These are phyloP conservation scores for Eustalomyia histrio DNA, from an alignment of 2,888 invertebrate species.

Conservation along the genomic window DNA sequence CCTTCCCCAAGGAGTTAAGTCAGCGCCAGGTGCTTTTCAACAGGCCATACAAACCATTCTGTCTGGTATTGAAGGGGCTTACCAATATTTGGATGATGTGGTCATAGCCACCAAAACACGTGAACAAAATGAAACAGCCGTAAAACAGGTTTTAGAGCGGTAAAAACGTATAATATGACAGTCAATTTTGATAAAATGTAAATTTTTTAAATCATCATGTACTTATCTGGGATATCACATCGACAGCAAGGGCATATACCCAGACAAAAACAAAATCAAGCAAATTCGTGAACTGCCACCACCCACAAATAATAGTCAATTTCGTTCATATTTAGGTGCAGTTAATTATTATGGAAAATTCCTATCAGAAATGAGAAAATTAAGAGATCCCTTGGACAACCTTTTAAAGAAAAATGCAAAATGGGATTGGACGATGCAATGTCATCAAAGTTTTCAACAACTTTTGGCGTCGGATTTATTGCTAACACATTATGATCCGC, in stretches of 20 bases:
- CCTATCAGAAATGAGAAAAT: too few species aligned
- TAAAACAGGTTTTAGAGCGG: slow-evolving; percentile 39
- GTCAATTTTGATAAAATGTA: slow-evolving; percentile 52
- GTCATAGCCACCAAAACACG: too few species aligned
- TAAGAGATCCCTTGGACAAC: slow-evolving; percentile 18
- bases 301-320: slow-evolving; percentile 30
- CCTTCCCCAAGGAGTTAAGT: too few species aligned
- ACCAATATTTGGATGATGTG: too few species aligned
- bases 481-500: too few species aligned
- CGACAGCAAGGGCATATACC: too few species aligned
- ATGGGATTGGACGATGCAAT: slow-evolving; percentile 70
- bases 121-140: slow-evolving; percentile 18
- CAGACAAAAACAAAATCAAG: too few species aligned
- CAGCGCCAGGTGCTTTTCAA: too few species aligned
- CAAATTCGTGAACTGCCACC: slow-evolving; percentile 13
- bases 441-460: slow-evolving; percentile 66
- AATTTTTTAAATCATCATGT: slow-evolving; percentile 50
- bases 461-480: slow-evolving; percentile 70
- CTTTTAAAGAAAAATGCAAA: slow-evolving; percentile 26
- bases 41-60: too few species aligned
- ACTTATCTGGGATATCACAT: too few species aligned
- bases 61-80: too few species aligned
- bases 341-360: too few species aligned
- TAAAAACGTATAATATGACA: slow-evolving; percentile 32
- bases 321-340: slow-evolving; percentile 40